These are phyloP conservation scores for Morpho achilles DNA, from an alignment of 2,888 invertebrate genomes.

Conservation along the genomic window DNA sequence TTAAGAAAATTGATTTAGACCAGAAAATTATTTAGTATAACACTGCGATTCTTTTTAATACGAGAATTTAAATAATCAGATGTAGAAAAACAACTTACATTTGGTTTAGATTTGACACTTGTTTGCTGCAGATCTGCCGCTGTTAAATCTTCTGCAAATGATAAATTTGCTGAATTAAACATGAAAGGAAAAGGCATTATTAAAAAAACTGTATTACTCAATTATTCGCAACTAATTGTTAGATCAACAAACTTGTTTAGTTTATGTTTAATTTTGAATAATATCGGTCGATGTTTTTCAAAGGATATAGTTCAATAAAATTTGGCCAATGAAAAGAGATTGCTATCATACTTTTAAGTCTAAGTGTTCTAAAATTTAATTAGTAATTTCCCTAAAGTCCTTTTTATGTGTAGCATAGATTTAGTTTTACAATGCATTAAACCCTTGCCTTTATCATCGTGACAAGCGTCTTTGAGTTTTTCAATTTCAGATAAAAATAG, in stretches of 20 bases:
- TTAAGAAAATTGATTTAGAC: too few relatives aligned
- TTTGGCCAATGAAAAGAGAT: too few relatives aligned
- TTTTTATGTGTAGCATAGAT: too few relatives aligned
- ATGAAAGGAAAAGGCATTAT: neutral
- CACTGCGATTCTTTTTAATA: too few relatives aligned
- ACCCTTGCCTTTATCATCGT: constrained; percentile 22
- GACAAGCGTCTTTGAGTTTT: constrained; percentile 25
- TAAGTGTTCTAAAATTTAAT: too few relatives aligned
- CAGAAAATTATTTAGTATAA: neutral
- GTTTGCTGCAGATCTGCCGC: constrained; percentile 20
- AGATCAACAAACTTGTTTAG: too few relatives aligned
- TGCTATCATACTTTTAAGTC: too few relatives aligned
- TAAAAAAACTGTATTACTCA: neutral
- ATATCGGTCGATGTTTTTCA: too few relatives aligned
- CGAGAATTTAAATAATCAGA: too few relatives aligned
- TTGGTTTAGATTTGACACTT: neutral
- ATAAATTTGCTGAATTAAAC: neutral
- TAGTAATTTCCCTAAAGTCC: too few relatives aligned
- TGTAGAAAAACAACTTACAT: constrained; percentile 8
- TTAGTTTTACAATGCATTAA: neutral
- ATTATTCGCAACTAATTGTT: neutral
- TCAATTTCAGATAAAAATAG: constrained; percentile 28
- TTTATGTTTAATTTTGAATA: too few relatives aligned
- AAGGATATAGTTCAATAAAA: too few relatives aligned
- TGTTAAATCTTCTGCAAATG: constrained; percentile 41